phyloP scores from a whole-genome alignment of 2,113 vertebrate genomes.

The Oxyura jamaicensis region DNA sequence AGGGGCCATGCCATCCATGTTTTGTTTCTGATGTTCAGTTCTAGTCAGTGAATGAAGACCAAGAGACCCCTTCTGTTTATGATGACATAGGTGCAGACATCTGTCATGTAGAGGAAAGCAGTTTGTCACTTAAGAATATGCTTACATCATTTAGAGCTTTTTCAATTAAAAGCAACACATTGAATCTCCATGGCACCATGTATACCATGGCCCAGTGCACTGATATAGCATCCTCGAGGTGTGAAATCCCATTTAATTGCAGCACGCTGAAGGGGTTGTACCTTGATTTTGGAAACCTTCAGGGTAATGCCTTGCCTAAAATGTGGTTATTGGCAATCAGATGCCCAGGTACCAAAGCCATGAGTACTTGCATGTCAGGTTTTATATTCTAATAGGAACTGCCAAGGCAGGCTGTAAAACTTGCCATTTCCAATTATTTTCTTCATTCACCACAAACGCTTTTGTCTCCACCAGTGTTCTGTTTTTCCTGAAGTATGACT shows the following conservation, averaged over 20 bases:
- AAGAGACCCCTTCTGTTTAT: not conserved
- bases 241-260: not conserved
- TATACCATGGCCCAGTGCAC: not conserved
- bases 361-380: not conserved
- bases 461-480: not conserved
- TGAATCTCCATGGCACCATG: not conserved
- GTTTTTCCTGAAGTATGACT: not conserved
- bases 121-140: not conserved
- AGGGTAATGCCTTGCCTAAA: not conserved
- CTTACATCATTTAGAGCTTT: not conserved
- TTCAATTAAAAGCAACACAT: accelerated
- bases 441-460: not conserved
- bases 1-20: accelerated
- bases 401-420: not conserved
- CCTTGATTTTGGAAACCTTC: not conserved
- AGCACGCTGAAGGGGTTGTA: not conserved
- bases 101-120: not conserved
- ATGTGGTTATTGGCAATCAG: not conserved
- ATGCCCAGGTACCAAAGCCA: not conserved
- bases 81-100: not conserved
- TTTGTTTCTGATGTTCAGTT: not conserved
- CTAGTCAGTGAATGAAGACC: not conserved
- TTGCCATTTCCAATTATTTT: not conserved
- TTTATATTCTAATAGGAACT: not conserved
- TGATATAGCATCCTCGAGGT: not conserved